A percentile compares a stretch with the other conserved stretches of the same genome.
These are phyloP conservation scores for Fulmarus glacialis DNA, from an alignment of 2,113 vertebrate species.

Conservation along the genomic window DNA sequence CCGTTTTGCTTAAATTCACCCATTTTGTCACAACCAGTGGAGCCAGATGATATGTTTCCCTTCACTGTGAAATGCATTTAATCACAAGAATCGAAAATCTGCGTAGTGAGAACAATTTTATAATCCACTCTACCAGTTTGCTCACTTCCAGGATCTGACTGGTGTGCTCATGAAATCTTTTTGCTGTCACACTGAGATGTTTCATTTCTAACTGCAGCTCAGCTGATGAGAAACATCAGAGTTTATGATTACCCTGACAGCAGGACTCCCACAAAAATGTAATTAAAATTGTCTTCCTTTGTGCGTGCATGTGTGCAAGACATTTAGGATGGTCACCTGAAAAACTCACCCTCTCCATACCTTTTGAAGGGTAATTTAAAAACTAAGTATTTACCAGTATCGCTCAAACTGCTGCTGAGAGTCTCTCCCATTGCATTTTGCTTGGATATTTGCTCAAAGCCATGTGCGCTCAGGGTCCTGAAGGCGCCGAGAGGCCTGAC, in stretches of 20 bases:
- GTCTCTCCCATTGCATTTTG: background rate
- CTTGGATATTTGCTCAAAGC: background rate
- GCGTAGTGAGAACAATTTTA: background rate
- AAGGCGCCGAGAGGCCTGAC: background rate
- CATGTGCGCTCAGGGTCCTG: accelerated
- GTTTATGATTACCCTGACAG: slow-evolving; percentile 19
- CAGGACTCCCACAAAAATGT: background rate
- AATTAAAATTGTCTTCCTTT: slow-evolving; percentile 6
- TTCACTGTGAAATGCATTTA: slow-evolving; percentile 22
- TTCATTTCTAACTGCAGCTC: slow-evolving; percentile 17
- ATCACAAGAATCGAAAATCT: background rate
- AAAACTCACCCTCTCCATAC: background rate
- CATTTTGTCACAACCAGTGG: background rate
- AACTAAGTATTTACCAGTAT: background rate
- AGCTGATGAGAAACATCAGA: slow-evolving; percentile 22
- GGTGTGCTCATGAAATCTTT: slow-evolving; percentile 19
- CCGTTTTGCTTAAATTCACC: background rate
- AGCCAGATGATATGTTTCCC: background rate
- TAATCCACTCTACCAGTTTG: slow-evolving; percentile 13
- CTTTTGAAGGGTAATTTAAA: background rate
- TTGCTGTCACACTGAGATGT: slow-evolving; percentile 25
- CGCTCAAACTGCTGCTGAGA: background rate
- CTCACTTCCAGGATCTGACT: slow-evolving; percentile 20
- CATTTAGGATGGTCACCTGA: background rate
- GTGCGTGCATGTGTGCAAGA: background rate